Conservation (phyloP, 1,140 invertebrate species). For the Agrilus planipennis region DNA sequence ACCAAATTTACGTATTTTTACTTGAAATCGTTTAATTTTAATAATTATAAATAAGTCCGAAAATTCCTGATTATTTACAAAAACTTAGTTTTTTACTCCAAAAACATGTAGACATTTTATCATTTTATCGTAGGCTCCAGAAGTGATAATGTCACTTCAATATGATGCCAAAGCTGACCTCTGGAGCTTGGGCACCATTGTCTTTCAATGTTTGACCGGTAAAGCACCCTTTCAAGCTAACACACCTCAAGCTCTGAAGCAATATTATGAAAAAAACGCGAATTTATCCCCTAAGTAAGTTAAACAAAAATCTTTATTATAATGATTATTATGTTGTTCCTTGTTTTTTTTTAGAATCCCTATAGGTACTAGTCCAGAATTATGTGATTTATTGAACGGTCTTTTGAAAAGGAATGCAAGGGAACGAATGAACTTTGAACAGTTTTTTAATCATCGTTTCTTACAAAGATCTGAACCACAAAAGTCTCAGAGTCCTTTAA, state of each 20-base stretch:
- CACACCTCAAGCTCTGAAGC: conserved; percentile 95
- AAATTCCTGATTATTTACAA: no score
- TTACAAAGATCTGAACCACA: conserved; percentile 51
- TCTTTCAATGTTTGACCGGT: conserved; percentile 97
- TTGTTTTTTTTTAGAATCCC: conserved; percentile 65
- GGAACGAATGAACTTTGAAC: conserved; percentile 92
- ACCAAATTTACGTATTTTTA: no score
- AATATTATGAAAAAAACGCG: conserved; percentile 94
- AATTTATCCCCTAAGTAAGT: conserved; percentile 88
- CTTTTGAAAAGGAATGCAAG: conserved; percentile 84
- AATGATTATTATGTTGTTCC: background rate
- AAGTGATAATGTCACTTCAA: conserved; percentile 98
- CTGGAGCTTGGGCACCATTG: conserved; percentile 98
- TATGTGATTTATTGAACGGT: conserved; percentile 76
- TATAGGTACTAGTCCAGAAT: conserved; percentile 75
- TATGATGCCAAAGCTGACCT: conserved; percentile 99
- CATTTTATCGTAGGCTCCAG: conserved; percentile 63
- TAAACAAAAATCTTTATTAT: background rate
- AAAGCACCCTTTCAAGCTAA: conserved; percentile 97
- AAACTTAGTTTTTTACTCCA: background rate
- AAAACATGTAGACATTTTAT: no score
- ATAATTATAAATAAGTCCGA: no score
- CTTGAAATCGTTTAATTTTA: no score
- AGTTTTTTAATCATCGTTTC: conserved; percentile 88
- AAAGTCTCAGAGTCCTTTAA: conserved; percentile 26